phyloP scores from a whole-genome alignment of 2,113 vertebrate species.

The Poicephalus meyeri region DNA sequence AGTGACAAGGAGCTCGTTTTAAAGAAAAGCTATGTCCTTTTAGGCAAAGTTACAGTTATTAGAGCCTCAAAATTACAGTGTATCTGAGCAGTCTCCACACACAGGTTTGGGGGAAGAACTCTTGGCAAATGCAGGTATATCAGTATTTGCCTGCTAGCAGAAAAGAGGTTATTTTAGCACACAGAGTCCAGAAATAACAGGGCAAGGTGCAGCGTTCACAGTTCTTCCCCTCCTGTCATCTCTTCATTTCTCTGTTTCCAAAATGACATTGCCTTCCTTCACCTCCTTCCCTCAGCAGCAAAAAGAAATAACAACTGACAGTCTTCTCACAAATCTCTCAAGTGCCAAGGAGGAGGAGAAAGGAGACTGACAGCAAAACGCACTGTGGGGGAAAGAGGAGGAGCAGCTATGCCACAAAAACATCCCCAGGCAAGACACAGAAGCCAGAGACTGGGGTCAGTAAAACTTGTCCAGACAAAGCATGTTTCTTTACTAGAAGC shows the following conservation, averaged over 20 bases:
- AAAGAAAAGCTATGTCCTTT: background rate
- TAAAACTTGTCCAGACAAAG: conserved; percentile 53
- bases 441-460: conserved; percentile 39
- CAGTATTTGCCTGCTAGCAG: background rate
- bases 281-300: background rate
- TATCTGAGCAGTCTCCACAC: background rate
- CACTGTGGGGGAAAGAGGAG: conserved; percentile 25
- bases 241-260: background rate
- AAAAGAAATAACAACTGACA: background rate
- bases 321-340: background rate
- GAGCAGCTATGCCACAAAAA: conserved; percentile 26
- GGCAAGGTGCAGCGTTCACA: background rate
- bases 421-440: conserved; percentile 43
- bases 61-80: background rate
- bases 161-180: background rate
- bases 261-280: background rate
- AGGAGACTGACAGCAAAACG: conserved; percentile 34
- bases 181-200: background rate
- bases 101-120: background rate
- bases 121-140: background rate
- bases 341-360: background rate
- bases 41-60: background rate
- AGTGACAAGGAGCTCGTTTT: background rate
- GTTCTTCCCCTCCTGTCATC: background rate
- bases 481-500: background rate